phyloP scores from a whole-genome alignment of 2,113 vertebrate species.

The Ictalurus furcatus region DNA sequence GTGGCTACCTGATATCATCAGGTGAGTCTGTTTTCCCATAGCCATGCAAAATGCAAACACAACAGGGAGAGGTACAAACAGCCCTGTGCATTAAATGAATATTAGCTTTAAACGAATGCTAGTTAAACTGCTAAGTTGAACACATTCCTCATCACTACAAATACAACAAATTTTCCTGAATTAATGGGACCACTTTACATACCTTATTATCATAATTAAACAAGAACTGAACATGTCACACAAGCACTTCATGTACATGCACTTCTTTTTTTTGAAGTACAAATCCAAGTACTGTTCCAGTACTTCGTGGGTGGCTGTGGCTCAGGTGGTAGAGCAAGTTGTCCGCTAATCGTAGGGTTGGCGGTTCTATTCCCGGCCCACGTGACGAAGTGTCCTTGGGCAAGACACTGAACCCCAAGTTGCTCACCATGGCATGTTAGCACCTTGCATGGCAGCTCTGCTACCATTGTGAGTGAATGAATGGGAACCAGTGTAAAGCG shows the following conservation, averaged over 20 bases:
- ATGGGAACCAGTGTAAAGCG: too few relatives aligned
- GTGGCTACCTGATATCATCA: slow-evolving; percentile 56
- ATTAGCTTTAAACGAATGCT: neutral
- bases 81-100: neutral
- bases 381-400: too few relatives aligned
- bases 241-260: neutral
- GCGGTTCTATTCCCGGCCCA: too few relatives aligned
- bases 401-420: too few relatives aligned
- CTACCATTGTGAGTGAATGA: too few relatives aligned
- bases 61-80: slow-evolving; percentile 4
- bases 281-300: neutral
- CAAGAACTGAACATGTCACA: neutral
- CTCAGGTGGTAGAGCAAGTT: too few relatives aligned
- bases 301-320: too few relatives aligned
- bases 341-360: too few relatives aligned
- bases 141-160: neutral
- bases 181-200: neutral
- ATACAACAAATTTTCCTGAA: neutral
- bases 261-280: neutral
- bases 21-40: slow-evolving; percentile 51
- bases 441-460: too few relatives aligned
- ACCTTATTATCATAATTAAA: neutral
- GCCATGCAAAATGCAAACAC: slow-evolving; percentile 42
- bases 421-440: too few relatives aligned
- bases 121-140: neutral